Base-by-base conservation (phyloP, 2,888 invertebrate genomes). In the Ennomos fuscantarius region DNA sequence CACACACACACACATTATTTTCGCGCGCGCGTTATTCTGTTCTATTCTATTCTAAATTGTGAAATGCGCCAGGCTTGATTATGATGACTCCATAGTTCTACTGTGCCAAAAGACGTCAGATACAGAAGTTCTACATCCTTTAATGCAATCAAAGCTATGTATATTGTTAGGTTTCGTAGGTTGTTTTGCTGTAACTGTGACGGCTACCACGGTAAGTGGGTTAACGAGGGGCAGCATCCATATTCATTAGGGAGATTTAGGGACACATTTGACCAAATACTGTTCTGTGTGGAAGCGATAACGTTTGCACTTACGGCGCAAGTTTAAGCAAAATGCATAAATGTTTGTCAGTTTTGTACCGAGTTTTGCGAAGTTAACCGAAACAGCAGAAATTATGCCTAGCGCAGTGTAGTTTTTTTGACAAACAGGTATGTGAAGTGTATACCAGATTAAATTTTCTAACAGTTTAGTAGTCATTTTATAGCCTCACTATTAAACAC, bases 141-240 rank as follows among this genome's bases (percentile, higher is more conserved):
- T 24, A 24, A 24, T 24, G 6, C 24, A 24, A 24, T 3, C 5
- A 24, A 24, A 24, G 24, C 24, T 3, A 24, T 24, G 24, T 24
- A 24, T 24, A 24, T 24, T 24, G 24, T 24, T 24, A 24, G 24
- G 24, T 24, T 24, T 5, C 3, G 24, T 24, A 24, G 24, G 44
- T 55, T 56, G 55, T 55, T 50, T 50, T 32, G 45, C 35, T 24
- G 35, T 34, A 47, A 8, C 10, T 10, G 15, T 49, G 43, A 34
- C 37, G 15, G 31, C 24, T 8, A 36, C 24, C 15, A 24, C 50
- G 34, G 47, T 15, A 54, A 59, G 40, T 50, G 33, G 53, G 58
- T 59, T 54, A 54, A 59, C 58, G 58, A 59, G 49, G 44, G 58
- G 40, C 53, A 48, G 53, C 53, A 53, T 59, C 53, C 58, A 59